Base-by-base conservation (phyloP, 2,797 vertebrate species). In the Margarornis squamiger region DNA sequence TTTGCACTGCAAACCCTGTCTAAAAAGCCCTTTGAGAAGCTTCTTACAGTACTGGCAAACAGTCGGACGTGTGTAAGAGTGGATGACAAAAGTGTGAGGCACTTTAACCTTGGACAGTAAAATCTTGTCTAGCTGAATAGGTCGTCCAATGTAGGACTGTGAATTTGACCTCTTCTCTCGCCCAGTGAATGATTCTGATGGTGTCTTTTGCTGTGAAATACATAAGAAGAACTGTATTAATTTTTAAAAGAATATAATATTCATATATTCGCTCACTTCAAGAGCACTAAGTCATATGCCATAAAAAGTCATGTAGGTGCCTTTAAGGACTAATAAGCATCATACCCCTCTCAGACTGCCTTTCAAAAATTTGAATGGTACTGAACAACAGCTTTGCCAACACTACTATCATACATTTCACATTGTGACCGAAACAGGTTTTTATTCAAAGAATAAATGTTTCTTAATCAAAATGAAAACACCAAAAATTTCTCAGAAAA, bases 41-140 rank as follows among this genome's bases (percentile, higher is more conserved):
- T 99, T 99, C 98, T 99, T 99, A 96, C 99, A 99, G 97, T 99
- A 98, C 97, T 99, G 99, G 97, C 99, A 99, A 86, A 99, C 98
- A 0, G 99, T 99, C 90, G 99, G 99, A 12, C 99, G 98, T 3
- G 99, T 99, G 96, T 99, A 99, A 14, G 99, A 99, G 96, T 99
- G 99, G 97, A 99, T 99, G 95, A 99, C 98, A 66, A 99, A 99
- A 4, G 99, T 99, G 97, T 99, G 99, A 6, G 99, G 99, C 91
- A 99, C 99, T 98, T 99, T 99, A 75, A 99, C 99, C 96, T 99
- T 99, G 12, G 99, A 99, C 94, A 99, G 97, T 63, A 99, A 96
- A 91, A 99, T 98, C 98, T 99, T 99, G 97, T 99, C 99, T 13
- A 99, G 98, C 36, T 99, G 98, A 86, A 99, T 99, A 39, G 99